Percentiles rank a stretch among this genome's conserved stretches.
Evolutionary conservation across 1,140 invertebrate species (phyloP).

Genomic region (Bombus sibiricus): DNA sequence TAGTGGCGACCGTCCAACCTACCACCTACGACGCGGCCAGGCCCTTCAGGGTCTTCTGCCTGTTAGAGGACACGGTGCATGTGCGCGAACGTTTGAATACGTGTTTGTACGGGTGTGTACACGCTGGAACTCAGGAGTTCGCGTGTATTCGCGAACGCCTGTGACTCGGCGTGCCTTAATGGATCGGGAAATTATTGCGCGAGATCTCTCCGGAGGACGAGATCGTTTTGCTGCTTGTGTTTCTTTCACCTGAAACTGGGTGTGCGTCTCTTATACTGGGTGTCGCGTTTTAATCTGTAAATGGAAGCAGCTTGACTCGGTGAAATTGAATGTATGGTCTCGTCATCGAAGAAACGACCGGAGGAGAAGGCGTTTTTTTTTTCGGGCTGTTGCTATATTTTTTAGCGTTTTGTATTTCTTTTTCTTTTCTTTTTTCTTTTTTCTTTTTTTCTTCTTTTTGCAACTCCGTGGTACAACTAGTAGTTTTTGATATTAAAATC

Average conservation of each 20-base stretch:
- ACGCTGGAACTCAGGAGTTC: neutral
- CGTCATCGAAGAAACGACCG: neutral
- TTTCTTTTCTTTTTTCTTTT: neutral
- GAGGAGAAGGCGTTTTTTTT: neutral
- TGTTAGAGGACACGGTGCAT: constrained; percentile 2
- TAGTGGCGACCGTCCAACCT: constrained; percentile 74
- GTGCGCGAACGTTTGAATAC: neutral
- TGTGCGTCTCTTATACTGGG: constrained; percentile 33
- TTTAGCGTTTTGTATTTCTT: neutral
- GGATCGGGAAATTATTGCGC: constrained; percentile 67
- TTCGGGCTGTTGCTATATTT: neutral
- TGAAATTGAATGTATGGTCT: constrained; percentile 7
- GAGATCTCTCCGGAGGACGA: constrained; percentile 45
- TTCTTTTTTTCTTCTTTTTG: neutral
- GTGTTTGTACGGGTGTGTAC: neutral
- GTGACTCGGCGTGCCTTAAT: constrained; percentile 58
- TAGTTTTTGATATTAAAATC: neutral
- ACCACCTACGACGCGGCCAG: constrained; percentile 39
- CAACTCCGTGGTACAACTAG: neutral
- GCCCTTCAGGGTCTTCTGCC: constrained; percentile 37
- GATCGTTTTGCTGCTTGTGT: constrained; percentile 35
- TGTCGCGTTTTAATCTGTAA: constrained; percentile 49
- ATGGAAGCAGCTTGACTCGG: constrained; percentile 21
- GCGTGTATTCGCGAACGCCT: neutral
- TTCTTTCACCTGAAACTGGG: constrained; percentile 35